Percentiles rank a stretch among this genome's conserved stretches.
Conservation (phyloP, 2,113 vertebrate species). For the Stercorarius parasiticus region DNA sequence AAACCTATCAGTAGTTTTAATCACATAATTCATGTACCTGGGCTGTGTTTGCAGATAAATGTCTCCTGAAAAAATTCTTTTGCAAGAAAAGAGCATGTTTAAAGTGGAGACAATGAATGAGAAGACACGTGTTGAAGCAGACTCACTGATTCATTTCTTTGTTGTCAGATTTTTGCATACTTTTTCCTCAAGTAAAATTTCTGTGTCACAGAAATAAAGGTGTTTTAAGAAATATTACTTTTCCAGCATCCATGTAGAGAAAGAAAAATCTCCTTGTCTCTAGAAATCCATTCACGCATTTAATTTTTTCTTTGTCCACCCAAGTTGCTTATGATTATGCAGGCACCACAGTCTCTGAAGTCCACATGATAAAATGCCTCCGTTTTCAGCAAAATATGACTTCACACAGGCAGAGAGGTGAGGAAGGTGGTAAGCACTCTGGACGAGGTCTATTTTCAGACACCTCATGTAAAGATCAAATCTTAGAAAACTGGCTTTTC, state of each 20-base stretch:
- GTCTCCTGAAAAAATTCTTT: background rate
- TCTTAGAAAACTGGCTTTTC: background rate
- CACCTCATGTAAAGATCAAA: background rate
- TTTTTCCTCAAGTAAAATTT: background rate
- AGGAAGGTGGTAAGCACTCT: background rate
- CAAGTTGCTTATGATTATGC: background rate
- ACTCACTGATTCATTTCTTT: background rate
- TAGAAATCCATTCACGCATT: background rate
- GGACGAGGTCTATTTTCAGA: background rate
- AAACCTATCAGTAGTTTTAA: slow-evolving; percentile 28
- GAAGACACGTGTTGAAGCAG: background rate
- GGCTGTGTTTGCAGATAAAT: background rate
- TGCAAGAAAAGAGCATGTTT: background rate
- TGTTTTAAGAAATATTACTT: background rate
- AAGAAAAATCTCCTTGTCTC: background rate
- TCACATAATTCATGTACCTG: background rate
- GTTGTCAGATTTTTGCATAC: background rate
- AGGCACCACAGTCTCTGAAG: background rate
- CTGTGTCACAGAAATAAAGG: background rate
- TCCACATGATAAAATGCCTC: background rate
- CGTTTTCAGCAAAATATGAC: background rate
- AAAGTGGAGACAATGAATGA: background rate
- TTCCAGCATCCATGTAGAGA: background rate
- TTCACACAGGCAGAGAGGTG: background rate
- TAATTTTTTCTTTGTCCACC: background rate